Conservation (phyloP, 2,888 invertebrate species). For the Lepidonotus clava region DNA sequence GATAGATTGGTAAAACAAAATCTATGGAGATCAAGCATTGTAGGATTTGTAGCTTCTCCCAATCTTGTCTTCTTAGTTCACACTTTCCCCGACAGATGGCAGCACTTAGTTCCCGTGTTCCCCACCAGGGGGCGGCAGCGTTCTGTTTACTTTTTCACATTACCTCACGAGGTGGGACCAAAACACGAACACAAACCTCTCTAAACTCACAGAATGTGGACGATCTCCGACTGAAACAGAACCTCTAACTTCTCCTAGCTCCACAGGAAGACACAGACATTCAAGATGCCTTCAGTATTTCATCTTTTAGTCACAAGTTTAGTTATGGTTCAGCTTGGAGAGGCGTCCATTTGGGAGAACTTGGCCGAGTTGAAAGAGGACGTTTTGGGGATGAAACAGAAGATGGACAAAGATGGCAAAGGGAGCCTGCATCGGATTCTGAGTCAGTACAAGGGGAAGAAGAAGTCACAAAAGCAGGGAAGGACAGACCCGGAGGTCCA, state of each 20-base stretch:
- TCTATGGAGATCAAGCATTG: too few species aligned
- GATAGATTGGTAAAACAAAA: too few species aligned
- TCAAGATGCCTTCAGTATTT: too few species aligned
- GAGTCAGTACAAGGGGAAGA: not conserved
- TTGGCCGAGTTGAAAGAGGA: not conserved
- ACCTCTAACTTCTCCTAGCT: not conserved
- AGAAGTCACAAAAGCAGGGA: not conserved
- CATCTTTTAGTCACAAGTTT: not conserved
- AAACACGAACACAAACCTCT: not conserved
- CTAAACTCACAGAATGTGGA: not conserved
- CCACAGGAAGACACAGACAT: not conserved
- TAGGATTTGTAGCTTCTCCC: too few species aligned
- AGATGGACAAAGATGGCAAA: too few species aligned
- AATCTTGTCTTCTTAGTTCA: too few species aligned
- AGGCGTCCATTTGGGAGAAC: not conserved
- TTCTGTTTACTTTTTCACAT: not conserved
- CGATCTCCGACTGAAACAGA: not conserved
- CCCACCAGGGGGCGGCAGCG: not conserved
- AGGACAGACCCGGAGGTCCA: slow-evolving; percentile 60
- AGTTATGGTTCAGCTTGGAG: not conserved
- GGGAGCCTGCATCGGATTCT: too few species aligned
- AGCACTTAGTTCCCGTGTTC: too few species aligned
- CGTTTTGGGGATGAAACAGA: too few species aligned
- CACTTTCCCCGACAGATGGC: too few species aligned
- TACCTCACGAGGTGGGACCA: not conserved